These are phyloP conservation scores for Synergus laeviventris DNA, from an alignment of 2,888 invertebrate genomes.

Conservation along the genomic window DNA sequence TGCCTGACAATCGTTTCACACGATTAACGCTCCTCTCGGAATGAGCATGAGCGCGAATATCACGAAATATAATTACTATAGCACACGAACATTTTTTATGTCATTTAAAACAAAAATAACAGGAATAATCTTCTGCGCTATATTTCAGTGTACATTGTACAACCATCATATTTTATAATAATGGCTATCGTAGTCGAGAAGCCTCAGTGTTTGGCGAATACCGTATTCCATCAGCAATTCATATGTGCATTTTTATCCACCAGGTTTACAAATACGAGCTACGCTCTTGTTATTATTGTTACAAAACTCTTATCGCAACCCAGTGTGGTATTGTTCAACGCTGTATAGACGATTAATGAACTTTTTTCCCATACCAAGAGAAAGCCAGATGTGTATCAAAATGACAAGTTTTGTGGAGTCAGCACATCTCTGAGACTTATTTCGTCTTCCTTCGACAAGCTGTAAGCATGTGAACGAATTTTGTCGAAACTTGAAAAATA, in stretches of 20 bases:
- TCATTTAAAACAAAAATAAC: slow-evolving; percentile 36
- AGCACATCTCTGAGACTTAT: slow-evolving; percentile 21
- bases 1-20: slow-evolving; percentile 31
- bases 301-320: slow-evolving; percentile 15
- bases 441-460: slow-evolving; percentile 24
- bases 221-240: slow-evolving; percentile 33
- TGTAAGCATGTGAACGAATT: slow-evolving; percentile 6
- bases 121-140: slow-evolving; percentile 7
- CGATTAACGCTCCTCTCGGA: slow-evolving; percentile 30
- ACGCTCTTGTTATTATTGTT: slow-evolving; percentile 2
- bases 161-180: slow-evolving; percentile 34
- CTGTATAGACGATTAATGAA: slow-evolving; percentile 12
- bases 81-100: slow-evolving; percentile 22
- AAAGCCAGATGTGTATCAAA: slow-evolving; percentile 29
- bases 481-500: slow-evolving; percentile 16
- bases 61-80: slow-evolving; percentile 13
- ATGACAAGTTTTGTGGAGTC: slow-evolving; percentile 24
- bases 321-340: slow-evolving; percentile 12
- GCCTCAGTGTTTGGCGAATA: slow-evolving; percentile 19
- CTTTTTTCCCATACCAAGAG: neutral
- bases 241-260: slow-evolving; percentile 37
- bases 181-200: slow-evolving; percentile 25
- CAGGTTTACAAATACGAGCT: slow-evolving; percentile 12
- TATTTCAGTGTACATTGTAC: slow-evolving; percentile 36
- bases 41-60: slow-evolving; percentile 16